Evolutionary conservation across 2,113 vertebrate genomes (phyloP).

Genomic region (Entosphenus tridentatus): DNA sequence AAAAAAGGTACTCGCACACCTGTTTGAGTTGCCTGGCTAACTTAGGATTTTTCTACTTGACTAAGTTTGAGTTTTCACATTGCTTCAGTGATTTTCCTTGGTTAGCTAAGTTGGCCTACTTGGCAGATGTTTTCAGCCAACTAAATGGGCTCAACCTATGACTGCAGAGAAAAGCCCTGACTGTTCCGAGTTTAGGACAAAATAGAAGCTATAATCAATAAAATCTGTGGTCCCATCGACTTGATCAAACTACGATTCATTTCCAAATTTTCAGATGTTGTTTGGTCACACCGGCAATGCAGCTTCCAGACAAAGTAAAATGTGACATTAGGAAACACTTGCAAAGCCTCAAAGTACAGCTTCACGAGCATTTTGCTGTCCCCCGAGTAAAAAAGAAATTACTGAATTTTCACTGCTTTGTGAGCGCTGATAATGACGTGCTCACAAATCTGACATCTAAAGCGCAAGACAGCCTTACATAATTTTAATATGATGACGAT

Average conservation of each 20-base stretch:
- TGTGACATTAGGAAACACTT: not conserved
- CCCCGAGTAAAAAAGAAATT: not conserved
- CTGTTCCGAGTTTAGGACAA: not conserved
- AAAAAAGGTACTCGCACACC: not conserved
- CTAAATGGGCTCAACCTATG: not conserved
- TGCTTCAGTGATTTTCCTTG: slow-evolving; percentile 2
- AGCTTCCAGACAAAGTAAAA: not conserved
- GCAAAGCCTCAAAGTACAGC: not conserved
- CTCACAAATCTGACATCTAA: not conserved
- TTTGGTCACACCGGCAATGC: not conserved
- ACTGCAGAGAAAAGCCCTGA: not conserved
- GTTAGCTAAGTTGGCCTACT: not conserved
- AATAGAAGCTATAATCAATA: not conserved
- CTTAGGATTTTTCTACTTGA: not conserved
- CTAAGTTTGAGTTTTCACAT: slow-evolving; percentile 2
- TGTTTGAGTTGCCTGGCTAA: too few relatives aligned
- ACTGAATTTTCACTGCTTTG: not conserved
- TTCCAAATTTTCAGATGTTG: not conserved
- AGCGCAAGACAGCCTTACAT: not conserved
- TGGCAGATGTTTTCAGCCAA: not conserved
- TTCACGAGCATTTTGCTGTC: slow-evolving; percentile 1
- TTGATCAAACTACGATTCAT: not conserved
- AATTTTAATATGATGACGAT: not conserved
- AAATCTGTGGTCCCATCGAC: not conserved
- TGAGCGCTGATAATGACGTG: slow-evolving; percentile 1